A percentile compares a stretch with the other conserved stretches of the same genome.
phyloP scores from a whole-genome alignment of 2,113 vertebrate species.

The Protobothrops mucrosquamatus region DNA sequence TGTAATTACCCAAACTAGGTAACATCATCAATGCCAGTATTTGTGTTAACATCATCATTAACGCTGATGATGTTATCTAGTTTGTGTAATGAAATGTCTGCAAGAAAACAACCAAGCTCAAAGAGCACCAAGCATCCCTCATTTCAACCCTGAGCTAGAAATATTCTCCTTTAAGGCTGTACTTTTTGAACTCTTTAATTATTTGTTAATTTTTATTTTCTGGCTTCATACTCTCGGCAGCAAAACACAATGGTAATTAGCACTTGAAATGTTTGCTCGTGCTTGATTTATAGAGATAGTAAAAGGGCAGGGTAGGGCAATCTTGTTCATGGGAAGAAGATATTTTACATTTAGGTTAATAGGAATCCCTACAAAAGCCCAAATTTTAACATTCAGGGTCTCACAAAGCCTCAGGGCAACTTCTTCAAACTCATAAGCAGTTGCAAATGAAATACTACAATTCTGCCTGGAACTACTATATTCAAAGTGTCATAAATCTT shows the following conservation, averaged over 20 bases:
- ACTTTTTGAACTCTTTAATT: background rate
- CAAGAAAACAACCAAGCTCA: background rate
- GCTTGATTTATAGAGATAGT: background rate
- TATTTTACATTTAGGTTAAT: background rate
- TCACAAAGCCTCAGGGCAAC: background rate
- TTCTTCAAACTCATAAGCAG: background rate
- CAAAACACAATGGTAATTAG: background rate
- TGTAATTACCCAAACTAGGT: too few species aligned
- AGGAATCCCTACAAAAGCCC: background rate
- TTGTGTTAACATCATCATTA: background rate
- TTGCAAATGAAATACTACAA: background rate
- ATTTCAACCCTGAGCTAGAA: background rate
- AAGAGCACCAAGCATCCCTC: background rate
- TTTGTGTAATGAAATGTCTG: background rate
- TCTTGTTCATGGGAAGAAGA: background rate
- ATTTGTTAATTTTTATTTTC: background rate
- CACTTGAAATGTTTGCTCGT: background rate
- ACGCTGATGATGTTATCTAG: background rate
- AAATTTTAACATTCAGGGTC: background rate
- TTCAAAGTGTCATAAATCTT: background rate
- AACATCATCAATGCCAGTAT: background rate
- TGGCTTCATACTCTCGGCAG: background rate
- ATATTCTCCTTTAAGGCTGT: background rate
- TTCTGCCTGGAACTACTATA: background rate
- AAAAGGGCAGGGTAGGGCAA: background rate